These are phyloP conservation scores for Aphelocoma coerulescens DNA, from an alignment of 2,113 vertebrate species.

Conservation along the genomic window DNA sequence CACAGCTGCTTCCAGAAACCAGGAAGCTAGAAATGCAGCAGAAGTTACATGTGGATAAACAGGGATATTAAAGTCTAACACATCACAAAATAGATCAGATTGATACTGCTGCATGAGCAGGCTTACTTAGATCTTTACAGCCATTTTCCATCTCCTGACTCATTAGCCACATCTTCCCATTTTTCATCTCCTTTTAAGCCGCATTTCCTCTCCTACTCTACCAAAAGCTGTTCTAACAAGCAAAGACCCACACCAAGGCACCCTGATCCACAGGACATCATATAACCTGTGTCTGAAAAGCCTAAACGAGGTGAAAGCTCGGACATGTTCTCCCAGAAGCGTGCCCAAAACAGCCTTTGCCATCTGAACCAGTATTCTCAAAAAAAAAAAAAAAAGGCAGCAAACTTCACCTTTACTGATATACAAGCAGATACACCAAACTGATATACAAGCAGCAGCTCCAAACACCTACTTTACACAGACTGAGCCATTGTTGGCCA, in stretches of 20 bases:
- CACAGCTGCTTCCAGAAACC: background rate
- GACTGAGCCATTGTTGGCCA: rapidly evolving
- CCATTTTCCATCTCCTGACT: background rate
- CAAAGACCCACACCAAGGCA: background rate
- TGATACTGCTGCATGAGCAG: background rate
- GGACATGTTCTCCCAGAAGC: rapidly evolving
- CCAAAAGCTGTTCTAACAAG: background rate
- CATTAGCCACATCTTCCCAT: background rate
- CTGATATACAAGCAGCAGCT: background rate
- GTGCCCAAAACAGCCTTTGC: rapidly evolving
- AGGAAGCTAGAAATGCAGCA: background rate
- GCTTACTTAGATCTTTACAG: background rate
- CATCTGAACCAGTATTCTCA: background rate
- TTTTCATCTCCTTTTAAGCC: background rate
- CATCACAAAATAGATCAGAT: background rate
- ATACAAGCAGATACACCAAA: too few species aligned
- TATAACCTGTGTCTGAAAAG: background rate
- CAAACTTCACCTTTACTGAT: background rate
- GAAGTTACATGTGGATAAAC: background rate
- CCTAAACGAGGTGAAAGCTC: background rate
- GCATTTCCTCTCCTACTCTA: background rate
- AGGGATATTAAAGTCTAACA: background rate
- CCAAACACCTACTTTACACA: background rate
- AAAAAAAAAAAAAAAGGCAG: background rate
- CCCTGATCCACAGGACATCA: background rate